A percentile compares a stretch with the other conserved stretches of the same genome.
These are phyloP conservation scores for Geodia barretti DNA, from an alignment of 37 sponge, comb jelly and placozoan genomes.

Conservation along the genomic window DNA sequence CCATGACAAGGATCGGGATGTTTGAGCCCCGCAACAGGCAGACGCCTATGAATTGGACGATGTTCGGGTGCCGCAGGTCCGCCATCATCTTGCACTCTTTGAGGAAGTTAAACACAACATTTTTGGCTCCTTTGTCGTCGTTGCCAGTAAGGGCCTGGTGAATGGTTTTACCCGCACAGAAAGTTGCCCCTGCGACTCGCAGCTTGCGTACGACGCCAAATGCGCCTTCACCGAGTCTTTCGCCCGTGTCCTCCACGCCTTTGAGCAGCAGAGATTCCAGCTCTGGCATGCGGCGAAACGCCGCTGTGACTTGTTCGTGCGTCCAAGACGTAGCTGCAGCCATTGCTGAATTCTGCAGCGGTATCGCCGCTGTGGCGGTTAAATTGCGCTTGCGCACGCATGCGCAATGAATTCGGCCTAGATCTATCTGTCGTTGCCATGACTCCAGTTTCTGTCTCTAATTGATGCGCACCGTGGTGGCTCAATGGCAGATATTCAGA, in stretches of 20 bases:
- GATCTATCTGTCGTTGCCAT: no score
- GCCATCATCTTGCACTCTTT: conserved; percentile 32
- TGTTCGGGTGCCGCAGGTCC: conserved; percentile 32
- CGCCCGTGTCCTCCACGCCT: not conserved
- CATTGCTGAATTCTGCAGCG: not conserved
- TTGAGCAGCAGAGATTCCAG: not conserved
- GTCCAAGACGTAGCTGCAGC: not conserved
- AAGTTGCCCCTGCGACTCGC: not conserved
- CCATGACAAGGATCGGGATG: conserved; percentile 29
- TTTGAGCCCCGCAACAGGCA: conserved; percentile 2
- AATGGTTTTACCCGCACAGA: not conserved
- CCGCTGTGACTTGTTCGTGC: not conserved
- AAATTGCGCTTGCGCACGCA: no score
- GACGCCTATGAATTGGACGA: conserved; percentile 43
- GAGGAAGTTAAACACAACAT: not conserved
- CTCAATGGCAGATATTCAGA: no score
- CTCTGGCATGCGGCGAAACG: not conserved
- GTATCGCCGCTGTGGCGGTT: no score
- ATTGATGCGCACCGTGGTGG: no score
- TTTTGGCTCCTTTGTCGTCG: not conserved
- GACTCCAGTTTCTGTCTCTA: no score
- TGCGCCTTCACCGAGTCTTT: not conserved
- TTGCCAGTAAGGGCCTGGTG: not conserved
- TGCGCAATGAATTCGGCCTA: no score
- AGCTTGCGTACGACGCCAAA: not conserved